phyloP scores from a whole-genome alignment of 2,797 vertebrate genomes.

The Alfaro cultratus region DNA sequence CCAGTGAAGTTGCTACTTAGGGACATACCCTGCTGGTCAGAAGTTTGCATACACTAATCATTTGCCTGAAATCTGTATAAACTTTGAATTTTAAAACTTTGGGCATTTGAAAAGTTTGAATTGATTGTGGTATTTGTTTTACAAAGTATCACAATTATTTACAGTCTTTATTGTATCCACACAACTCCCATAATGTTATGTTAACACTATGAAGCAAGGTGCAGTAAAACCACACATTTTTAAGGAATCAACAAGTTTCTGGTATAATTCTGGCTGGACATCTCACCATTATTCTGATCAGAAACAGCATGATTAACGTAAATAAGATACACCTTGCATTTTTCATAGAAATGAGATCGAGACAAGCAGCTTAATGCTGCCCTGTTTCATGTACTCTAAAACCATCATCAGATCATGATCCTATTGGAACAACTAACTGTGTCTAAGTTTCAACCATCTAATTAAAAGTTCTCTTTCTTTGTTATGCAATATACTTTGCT shows the following conservation, averaged over 20 bases:
- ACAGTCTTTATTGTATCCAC: neutral
- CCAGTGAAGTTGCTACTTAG: conserved; percentile 31
- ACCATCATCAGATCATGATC: neutral
- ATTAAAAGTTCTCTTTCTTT: neutral
- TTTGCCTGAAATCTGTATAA: neutral
- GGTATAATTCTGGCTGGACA: neutral
- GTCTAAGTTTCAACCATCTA: neutral
- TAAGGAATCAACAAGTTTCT: neutral
- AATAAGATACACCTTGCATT: neutral
- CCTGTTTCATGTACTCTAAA: neutral
- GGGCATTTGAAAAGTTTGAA: neutral
- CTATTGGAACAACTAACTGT: neutral
- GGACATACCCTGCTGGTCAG: conserved; percentile 1
- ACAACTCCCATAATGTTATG: neutral
- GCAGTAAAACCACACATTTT: neutral
- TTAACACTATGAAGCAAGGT: neutral
- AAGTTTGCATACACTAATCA: neutral
- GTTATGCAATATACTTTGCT: neutral
- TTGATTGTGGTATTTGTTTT: neutral
- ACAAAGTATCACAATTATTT: neutral
- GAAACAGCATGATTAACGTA: neutral
- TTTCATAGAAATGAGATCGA: neutral
- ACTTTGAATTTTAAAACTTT: neutral
- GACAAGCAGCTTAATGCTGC: neutral
- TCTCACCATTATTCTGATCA: neutral